Conservation (phyloP, 2,113 vertebrate species). For the Pandion haliaetus region DNA sequence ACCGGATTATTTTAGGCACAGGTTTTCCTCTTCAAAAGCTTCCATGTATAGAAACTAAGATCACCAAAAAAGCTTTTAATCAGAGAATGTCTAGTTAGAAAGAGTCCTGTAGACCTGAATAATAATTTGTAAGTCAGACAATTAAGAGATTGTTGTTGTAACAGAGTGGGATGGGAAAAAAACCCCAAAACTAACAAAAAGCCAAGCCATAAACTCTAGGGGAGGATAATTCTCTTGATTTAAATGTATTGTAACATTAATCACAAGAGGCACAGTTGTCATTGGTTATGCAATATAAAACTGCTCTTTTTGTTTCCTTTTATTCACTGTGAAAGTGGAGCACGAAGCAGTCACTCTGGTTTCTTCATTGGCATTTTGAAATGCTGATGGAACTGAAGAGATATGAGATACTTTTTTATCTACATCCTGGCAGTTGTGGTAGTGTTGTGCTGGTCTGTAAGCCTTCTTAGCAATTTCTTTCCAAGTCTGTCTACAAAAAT, state of each 20-base stretch:
- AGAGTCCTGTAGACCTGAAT: neutral
- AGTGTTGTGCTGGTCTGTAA: neutral
- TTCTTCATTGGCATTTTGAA: neutral
- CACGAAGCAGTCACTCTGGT: neutral
- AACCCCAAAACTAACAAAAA: neutral
- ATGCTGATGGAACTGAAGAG: neutral
- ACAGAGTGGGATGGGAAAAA: neutral
- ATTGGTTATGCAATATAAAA: neutral
- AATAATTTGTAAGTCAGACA: neutral
- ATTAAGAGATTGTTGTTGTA: neutral
- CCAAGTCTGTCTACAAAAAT: neutral
- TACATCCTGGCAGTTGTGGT: neutral
- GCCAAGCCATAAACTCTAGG: neutral
- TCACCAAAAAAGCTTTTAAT: neutral
- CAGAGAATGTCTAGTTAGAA: neutral
- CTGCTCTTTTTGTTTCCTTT: neutral
- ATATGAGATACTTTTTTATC: neutral
- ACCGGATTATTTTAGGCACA: neutral
- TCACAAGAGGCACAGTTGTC: neutral
- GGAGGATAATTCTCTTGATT: neutral
- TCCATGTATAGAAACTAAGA: neutral
- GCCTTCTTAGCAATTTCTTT: slow-evolving; percentile 3
- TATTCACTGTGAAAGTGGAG: neutral
- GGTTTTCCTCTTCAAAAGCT: neutral
- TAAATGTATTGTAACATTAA: neutral